Percentiles rank a stretch among this genome's conserved stretches.
phyloP scores from a whole-genome alignment of 2,888 invertebrate species.

The Nemapogon koenigi region DNA sequence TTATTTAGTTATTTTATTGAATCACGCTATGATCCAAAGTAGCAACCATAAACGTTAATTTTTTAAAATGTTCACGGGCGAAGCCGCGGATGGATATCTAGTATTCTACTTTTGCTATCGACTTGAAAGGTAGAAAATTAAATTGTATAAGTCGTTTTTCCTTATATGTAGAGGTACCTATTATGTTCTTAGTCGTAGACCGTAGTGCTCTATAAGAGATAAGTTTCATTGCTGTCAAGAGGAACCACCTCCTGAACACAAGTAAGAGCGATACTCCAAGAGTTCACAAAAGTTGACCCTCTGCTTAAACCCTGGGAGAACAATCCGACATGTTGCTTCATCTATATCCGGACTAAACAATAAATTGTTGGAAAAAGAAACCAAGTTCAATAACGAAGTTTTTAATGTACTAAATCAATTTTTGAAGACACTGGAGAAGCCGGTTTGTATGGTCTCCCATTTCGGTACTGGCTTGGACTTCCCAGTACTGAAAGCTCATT shows the following conservation, averaged over 20 bases:
- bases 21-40: too few relatives aligned
- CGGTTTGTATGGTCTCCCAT: neutral
- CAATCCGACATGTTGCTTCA: neutral
- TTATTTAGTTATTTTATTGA: too few relatives aligned
- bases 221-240: constrained; percentile 39
- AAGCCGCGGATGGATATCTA: too few relatives aligned
- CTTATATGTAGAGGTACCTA: too few relatives aligned
- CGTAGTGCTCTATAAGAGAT: too few relatives aligned
- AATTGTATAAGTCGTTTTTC: too few relatives aligned
- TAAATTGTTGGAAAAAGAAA: neutral
- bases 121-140: too few relatives aligned
- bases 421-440: neutral
- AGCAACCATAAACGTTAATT: too few relatives aligned
- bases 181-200: too few relatives aligned
- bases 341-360: neutral
- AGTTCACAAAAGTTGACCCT: constrained; percentile 56
- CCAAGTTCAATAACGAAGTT: neutral
- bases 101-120: too few relatives aligned
- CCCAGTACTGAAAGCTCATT: neutral
- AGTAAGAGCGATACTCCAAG: constrained; percentile 18
- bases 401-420: neutral
- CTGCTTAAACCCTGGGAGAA: constrained; percentile 41
- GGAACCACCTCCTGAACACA: constrained; percentile 35
- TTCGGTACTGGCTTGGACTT: neutral
- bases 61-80: too few relatives aligned